Conservation (phyloP, 2,113 vertebrate species). For the Merops nubicus region DNA sequence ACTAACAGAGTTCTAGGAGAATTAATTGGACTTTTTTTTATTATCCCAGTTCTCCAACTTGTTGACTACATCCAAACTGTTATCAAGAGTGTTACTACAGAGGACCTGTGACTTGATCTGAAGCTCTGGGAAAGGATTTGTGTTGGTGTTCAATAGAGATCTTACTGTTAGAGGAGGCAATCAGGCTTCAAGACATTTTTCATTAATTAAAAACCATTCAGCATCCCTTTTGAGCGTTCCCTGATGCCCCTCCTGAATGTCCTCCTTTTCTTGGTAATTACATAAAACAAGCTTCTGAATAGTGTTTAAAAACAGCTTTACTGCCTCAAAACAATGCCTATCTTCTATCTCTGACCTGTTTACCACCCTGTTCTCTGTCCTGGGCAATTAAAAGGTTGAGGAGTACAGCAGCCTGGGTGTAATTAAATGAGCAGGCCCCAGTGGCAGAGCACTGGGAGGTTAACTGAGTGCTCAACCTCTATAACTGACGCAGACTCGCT, state of each 20-base stretch:
- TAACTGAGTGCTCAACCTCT: not conserved
- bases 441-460: not conserved
- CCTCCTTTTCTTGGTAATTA: slow-evolving; percentile 21
- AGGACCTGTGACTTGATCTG: not conserved
- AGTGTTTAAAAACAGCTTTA: not conserved
- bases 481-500: not conserved
- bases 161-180: not conserved
- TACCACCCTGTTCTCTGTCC: not conserved
- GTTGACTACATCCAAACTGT: not conserved
- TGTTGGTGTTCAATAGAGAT: not conserved
- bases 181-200: not conserved
- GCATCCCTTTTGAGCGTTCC: not conserved
- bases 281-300: not conserved
- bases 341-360: slow-evolving; percentile 17
- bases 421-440: slow-evolving; percentile 18
- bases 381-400: slow-evolving; percentile 25
- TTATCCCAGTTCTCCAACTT: not conserved
- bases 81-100: not conserved
- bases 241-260: not conserved
- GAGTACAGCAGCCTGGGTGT: not conserved
- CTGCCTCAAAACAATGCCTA: slow-evolving; percentile 30
- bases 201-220: slow-evolving; percentile 33
- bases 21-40: not conserved
- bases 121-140: slow-evolving; percentile 12
- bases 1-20: not conserved